phyloP scores from a whole-genome alignment of 1,140 invertebrate genomes.

The Zophobas morio region DNA sequence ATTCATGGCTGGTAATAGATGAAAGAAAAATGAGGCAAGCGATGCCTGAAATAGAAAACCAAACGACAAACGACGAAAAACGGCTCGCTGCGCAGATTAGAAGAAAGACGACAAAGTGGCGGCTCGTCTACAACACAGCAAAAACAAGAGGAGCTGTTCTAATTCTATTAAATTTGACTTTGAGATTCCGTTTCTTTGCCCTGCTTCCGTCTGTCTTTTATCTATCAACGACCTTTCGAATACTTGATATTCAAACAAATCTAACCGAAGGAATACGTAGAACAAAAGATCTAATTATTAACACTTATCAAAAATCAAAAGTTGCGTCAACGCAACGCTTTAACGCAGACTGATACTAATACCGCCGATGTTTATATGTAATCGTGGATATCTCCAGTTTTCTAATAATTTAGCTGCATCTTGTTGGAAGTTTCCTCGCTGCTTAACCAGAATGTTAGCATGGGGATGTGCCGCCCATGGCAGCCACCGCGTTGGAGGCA shows the following conservation, averaged over 20 bases:
- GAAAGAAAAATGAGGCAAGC: conserved; percentile 47
- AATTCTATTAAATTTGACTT: no score
- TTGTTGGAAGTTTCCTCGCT: background rate
- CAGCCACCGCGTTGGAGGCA: conserved; percentile 27
- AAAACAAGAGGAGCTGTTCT: background rate
- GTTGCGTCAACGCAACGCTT: no score
- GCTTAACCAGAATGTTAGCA: background rate
- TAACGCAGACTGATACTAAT: no score
- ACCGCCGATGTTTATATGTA: no score
- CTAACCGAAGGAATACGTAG: no score
- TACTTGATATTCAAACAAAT: no score
- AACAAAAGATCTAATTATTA: no score
- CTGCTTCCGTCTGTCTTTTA: no score
- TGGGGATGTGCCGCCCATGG: conserved; percentile 10
- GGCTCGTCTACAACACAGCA: conserved; percentile 8
- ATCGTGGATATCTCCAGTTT: background rate
- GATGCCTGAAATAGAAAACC: conserved; percentile 50
- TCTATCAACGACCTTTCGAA: no score
- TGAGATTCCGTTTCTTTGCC: no score
- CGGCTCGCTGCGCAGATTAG: conserved; percentile 44
- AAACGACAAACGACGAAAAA: conserved; percentile 48
- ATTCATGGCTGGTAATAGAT: conserved; percentile 48
- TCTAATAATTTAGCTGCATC: background rate
- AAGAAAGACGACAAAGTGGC: conserved; percentile 11
- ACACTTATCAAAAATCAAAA: no score